phyloP scores from a whole-genome alignment of 1,140 invertebrate species.

The Neotoxoptera formosana region DNA sequence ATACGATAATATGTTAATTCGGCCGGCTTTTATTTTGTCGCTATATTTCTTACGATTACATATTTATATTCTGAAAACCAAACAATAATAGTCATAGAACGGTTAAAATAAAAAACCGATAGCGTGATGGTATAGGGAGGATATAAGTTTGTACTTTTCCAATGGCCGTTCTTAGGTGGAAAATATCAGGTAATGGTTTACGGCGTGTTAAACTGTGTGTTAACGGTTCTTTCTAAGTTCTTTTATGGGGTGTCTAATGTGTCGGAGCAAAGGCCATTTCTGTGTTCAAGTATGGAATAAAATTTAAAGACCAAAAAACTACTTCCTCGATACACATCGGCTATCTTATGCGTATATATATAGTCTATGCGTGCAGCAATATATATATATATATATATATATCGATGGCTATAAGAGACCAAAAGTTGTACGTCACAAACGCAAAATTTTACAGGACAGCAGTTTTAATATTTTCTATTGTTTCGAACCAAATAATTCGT shows the following conservation, averaged over 20 bases:
- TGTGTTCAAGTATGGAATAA: neutral
- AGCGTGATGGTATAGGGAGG: neutral
- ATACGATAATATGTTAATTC: neutral
- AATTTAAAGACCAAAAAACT: slow-evolving; percentile 6
- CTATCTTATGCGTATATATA: neutral
- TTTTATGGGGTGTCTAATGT: slow-evolving; percentile 20
- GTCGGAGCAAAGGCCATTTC: neutral
- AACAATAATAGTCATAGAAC: neutral
- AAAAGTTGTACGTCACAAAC: too few species aligned
- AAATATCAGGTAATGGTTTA: slow-evolving; percentile 27
- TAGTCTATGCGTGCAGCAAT: too few species aligned
- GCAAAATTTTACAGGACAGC: too few species aligned
- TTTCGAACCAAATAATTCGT: too few species aligned
- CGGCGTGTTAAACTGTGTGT: slow-evolving; percentile 19
- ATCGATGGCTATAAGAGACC: too few species aligned
- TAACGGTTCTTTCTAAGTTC: slow-evolving; percentile 26
- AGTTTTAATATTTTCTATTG: too few species aligned
- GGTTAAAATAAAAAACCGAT: neutral
- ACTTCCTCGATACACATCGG: neutral
- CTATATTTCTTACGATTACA: neutral
- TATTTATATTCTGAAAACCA: neutral
- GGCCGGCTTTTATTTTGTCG: neutral
- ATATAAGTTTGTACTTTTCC: slow-evolving; percentile 17
- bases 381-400: too few species aligned
- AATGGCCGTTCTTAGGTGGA: neutral